Evolutionary conservation across 2,113 vertebrate genomes (phyloP).

Genomic region (Paedocypris sp.): DNA sequence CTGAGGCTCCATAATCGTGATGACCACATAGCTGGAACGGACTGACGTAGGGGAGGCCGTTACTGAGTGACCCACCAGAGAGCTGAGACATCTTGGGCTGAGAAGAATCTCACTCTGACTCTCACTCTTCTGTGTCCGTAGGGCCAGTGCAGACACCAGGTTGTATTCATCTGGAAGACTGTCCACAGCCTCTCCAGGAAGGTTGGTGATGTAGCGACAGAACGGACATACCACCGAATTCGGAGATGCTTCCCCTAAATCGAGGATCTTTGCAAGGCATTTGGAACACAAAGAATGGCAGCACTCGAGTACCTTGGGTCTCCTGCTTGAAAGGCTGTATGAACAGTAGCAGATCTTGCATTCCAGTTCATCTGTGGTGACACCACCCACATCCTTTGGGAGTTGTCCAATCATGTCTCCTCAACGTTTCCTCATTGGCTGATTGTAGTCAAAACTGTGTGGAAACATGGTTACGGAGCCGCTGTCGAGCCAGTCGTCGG

Average conservation of each 20-base stretch:
- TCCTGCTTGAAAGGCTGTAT: constrained; percentile 73
- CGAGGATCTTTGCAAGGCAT: constrained; percentile 83
- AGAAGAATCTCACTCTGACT: constrained; percentile 74
- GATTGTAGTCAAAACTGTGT: constrained; percentile 16
- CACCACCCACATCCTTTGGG: constrained; percentile 54
- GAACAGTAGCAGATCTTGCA: constrained; percentile 92
- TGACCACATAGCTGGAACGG: constrained; percentile 78
- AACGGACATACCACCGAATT: constrained; percentile 83
- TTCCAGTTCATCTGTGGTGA: constrained; percentile 75
- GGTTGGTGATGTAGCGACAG: constrained; percentile 76
- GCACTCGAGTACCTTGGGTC: constrained; percentile 82
- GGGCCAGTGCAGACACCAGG: constrained; percentile 69
- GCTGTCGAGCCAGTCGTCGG: background rate
- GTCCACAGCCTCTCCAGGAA: constrained; percentile 66
- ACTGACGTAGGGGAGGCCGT: constrained; percentile 54
- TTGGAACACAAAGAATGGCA: constrained; percentile 85
- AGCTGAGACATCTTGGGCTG: constrained; percentile 71
- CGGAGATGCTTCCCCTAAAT: constrained; percentile 74
- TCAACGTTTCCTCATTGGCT: background rate
- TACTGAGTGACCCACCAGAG: constrained; percentile 69
- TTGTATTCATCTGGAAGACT: constrained; percentile 84
- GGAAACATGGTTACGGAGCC: background rate
- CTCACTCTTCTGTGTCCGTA: constrained; percentile 67
- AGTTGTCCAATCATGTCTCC: constrained; percentile 62
- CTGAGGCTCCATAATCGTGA: constrained; percentile 89